Conservation (phyloP, 2,113 vertebrate genomes). For the Hoplias malabaricus region DNA sequence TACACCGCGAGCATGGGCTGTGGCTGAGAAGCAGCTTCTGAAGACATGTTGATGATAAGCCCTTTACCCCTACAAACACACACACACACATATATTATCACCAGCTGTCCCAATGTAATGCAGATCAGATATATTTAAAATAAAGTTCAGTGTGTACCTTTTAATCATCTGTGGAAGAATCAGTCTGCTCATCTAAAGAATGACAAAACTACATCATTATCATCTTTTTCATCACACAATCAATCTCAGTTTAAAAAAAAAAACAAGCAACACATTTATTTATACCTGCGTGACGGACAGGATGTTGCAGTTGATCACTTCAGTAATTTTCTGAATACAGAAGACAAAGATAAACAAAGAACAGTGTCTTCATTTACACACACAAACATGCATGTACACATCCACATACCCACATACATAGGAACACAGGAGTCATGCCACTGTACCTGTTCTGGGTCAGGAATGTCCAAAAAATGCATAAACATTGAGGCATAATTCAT, state of each 20-base stretch:
- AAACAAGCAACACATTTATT: not conserved
- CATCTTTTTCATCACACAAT: not conserved
- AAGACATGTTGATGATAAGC: slow-evolving; percentile 75
- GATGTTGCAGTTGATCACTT: slow-evolving; percentile 75
- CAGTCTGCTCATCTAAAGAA: slow-evolving; percentile 69
- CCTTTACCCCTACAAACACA: slow-evolving; percentile 61
- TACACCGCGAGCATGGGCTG: slow-evolving; percentile 73
- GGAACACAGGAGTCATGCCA: not conserved
- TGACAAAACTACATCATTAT: slow-evolving; percentile 1
- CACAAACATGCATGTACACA: not conserved
- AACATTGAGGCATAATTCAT: slow-evolving; percentile 64
- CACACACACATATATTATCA: not conserved
- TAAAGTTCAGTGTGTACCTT: slow-evolving; percentile 59
- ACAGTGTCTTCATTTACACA: not conserved
- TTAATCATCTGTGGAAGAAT: slow-evolving; percentile 72
- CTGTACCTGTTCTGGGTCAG: slow-evolving; percentile 66
- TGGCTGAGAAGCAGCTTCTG: slow-evolving; percentile 57
- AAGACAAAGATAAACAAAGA: not conserved
- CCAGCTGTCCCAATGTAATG: not conserved
- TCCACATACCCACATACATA: not conserved
- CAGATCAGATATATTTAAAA: not conserved
- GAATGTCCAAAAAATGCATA: slow-evolving; percentile 66
- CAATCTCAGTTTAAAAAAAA: not conserved
- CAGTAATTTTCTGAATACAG: slow-evolving; percentile 72
- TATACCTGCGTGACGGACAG: slow-evolving; percentile 73